A percentile compares a stretch with the other conserved stretches of the same genome.
Conservation (phyloP, 2,888 invertebrate genomes). For the Neoascia interrupta region DNA sequence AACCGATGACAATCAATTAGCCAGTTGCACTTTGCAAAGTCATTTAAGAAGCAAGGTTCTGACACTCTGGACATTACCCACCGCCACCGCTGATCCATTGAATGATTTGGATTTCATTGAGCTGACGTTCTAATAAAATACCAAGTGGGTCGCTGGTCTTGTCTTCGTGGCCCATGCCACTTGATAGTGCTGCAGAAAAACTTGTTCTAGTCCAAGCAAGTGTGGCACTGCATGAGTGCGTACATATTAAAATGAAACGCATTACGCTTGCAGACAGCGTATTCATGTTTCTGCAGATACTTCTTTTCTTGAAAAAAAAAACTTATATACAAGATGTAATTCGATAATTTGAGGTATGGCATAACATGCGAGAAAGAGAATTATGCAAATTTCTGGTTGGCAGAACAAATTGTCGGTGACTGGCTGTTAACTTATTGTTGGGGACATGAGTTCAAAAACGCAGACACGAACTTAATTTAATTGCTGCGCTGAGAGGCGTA, state of each 20-base stretch:
- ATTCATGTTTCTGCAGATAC: conserved; percentile 37
- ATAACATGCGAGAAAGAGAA: conserved; percentile 18
- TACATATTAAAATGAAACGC: conserved; percentile 23
- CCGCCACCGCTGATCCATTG: too few species aligned
- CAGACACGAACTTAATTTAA: too few species aligned
- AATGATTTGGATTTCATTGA: too few species aligned
- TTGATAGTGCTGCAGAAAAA: too few species aligned
- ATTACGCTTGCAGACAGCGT: conserved; percentile 42
- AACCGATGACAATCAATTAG: conserved; percentile 6
- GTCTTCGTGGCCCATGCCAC: too few species aligned
- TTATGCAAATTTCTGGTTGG: conserved; percentile 53
- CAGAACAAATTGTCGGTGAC: conserved; percentile 25
- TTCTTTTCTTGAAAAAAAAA: conserved; percentile 1
- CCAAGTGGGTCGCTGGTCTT: too few species aligned
- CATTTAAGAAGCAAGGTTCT: conserved; percentile 10
- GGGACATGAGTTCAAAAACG: too few species aligned
- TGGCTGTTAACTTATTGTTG: too few species aligned
- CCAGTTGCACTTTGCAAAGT: conserved; percentile 2
- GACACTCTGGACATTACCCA: conserved; percentile 17
- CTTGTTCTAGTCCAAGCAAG: conserved; percentile 45
- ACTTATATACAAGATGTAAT: conserved; percentile 40
- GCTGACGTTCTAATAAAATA: too few species aligned
- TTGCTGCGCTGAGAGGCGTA: too few species aligned
- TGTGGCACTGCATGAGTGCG: conserved; percentile 47
- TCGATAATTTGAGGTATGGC: conserved; percentile 35